phyloP scores from a whole-genome alignment of 2,888 invertebrate species.

The Lumbricus terrestris region DNA sequence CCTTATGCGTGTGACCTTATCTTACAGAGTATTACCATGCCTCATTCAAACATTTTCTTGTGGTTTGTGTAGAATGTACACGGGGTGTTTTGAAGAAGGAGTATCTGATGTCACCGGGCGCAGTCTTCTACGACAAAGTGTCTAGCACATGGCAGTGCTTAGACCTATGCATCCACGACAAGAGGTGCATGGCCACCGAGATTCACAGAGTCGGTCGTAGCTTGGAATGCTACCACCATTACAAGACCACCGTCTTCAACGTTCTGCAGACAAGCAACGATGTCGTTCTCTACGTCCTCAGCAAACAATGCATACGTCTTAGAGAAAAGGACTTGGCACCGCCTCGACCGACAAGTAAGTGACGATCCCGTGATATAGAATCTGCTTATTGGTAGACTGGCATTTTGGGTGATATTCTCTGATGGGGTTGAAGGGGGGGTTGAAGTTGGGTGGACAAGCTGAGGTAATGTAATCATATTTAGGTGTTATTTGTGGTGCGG shows the following conservation, averaged over 20 bases:
- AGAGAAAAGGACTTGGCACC: not conserved
- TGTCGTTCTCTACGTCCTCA: not conserved
- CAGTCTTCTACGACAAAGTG: not conserved
- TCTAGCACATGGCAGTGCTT: constrained; percentile 3
- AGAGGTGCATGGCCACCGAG: not conserved
- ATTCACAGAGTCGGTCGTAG: not conserved
- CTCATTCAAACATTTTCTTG: not conserved
- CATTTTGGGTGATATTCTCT: not conserved
- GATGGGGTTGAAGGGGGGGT: not conserved
- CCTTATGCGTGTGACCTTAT: too few relatives aligned
- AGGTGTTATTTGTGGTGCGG: too few relatives aligned
- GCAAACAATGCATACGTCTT: not conserved
- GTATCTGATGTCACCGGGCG: not conserved
- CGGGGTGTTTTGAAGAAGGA: not conserved
- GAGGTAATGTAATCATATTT: not conserved
- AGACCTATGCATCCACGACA: not conserved
- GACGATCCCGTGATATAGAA: not conserved
- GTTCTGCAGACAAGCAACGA: not conserved
- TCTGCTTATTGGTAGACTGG: not conserved
- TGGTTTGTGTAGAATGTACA: not conserved
- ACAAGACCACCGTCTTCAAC: not conserved
- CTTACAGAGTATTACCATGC: too few relatives aligned
- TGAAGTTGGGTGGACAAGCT: not conserved
- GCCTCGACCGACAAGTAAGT: not conserved
- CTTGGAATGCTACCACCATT: not conserved